These are phyloP conservation scores for Hippopotamus amphibius DNA, from an alignment of 2,113 vertebrate genomes.

Conservation along the genomic window DNA sequence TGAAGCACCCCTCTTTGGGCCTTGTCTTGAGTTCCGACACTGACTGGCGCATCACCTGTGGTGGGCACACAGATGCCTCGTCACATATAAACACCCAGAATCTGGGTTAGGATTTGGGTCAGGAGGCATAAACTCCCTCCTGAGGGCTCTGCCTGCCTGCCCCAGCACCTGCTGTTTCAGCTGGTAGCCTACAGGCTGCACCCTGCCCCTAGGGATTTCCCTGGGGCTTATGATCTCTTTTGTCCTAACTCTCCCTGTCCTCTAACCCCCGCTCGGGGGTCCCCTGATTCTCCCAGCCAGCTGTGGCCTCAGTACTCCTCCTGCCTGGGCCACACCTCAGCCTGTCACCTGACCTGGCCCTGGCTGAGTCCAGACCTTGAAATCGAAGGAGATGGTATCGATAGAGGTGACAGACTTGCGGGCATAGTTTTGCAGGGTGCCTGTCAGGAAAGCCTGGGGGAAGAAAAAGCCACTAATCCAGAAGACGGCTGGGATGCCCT, in stretches of 20 bases:
- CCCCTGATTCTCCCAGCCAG: not conserved
- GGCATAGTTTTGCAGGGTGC: conserved; percentile 94
- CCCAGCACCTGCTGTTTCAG: not conserved
- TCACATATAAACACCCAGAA: not conserved
- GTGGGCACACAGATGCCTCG: not conserved
- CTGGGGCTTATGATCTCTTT: not conserved
- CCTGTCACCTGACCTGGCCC: not conserved
- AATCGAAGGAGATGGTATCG: conserved; percentile 92
- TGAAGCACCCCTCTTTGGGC: conserved; percentile 91
- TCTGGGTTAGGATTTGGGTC: conserved; percentile 26
- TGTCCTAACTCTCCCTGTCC: not conserved
- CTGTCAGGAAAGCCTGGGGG: conserved; percentile 95
- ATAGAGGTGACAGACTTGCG: conserved; percentile 90
- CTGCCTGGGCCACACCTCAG: not conserved
- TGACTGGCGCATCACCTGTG: conserved; percentile 88
- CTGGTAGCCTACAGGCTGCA: not conserved
- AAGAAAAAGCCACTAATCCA: conserved; percentile 97
- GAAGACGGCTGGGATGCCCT: conserved; percentile 92
- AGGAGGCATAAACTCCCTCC: not conserved
- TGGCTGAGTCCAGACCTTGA: conserved; percentile 86
- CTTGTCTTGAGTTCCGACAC: conserved; percentile 82
- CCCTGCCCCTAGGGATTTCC: not conserved
- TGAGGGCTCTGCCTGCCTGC: not conserved
- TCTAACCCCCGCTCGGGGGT: not conserved
- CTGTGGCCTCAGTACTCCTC: not conserved